phyloP scores from a whole-genome alignment of 1,140 invertebrate genomes.

The Phymorhynchus buccinoides region DNA sequence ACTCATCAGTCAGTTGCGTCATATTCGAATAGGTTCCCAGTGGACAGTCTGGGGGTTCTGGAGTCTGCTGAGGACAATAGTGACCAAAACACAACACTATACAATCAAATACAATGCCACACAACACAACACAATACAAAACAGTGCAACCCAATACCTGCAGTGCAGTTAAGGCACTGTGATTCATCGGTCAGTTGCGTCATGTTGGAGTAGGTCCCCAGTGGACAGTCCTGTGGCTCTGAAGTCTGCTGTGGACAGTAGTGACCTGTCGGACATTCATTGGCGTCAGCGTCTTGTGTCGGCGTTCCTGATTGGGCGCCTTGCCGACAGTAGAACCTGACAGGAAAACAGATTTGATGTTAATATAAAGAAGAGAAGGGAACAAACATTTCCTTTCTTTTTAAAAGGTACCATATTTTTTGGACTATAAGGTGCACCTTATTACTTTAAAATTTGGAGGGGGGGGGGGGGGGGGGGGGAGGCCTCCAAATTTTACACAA shows the following conservation, averaged over 20 bases:
- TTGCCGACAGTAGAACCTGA: slow-evolving; percentile 67
- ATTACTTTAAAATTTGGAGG: too few species aligned
- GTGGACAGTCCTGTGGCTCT: slow-evolving; percentile 67
- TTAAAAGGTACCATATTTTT: too few species aligned
- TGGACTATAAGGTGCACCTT: too few species aligned
- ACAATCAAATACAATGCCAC: too few species aligned
- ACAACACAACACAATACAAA: background rate
- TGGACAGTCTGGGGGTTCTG: slow-evolving; percentile 68
- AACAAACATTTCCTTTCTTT: too few species aligned
- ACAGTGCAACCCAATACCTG: slow-evolving; percentile 45
- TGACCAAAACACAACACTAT: too few species aligned
- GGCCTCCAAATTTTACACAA: too few species aligned
- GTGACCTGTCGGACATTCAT: slow-evolving; percentile 66
- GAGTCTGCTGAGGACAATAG: slow-evolving; percentile 61
- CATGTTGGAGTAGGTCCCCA: slow-evolving; percentile 63
- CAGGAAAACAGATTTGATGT: background rate
- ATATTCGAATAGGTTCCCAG: slow-evolving; percentile 63
- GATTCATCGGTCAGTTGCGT: slow-evolving; percentile 50
- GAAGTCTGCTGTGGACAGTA: slow-evolving; percentile 61
- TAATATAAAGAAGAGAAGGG: background rate
- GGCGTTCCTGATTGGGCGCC: slow-evolving; percentile 64
- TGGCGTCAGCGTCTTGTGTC: slow-evolving; percentile 61
- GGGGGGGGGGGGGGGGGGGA: too few species aligned
- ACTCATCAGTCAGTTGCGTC: slow-evolving; percentile 50
- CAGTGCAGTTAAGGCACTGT: slow-evolving; percentile 65